Evolutionary conservation across 2,888 invertebrate genomes (phyloP).

Genomic region (Carcina quercana): DNA sequence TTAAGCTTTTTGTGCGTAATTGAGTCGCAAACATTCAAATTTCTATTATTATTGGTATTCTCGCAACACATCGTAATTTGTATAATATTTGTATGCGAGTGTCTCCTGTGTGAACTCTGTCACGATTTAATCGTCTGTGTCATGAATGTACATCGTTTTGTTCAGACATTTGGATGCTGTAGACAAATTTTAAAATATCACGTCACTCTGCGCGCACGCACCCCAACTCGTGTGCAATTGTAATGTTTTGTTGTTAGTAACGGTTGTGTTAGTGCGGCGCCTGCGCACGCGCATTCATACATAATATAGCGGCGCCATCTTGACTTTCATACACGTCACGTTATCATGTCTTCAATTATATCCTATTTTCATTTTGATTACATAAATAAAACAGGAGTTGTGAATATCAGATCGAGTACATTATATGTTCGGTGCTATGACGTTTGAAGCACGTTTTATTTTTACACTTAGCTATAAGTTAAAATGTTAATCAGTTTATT

Average conservation of each 20-base stretch:
- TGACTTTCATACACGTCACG: conserved; percentile 7
- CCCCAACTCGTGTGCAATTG: conserved; percentile 56
- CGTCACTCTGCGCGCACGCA: conserved; percentile 20
- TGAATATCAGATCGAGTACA: conserved; percentile 49
- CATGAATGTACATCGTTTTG: no score
- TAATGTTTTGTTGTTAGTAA: conserved; percentile 47
- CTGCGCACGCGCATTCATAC: conserved; percentile 31
- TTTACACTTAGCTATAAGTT: conserved; percentile 39
- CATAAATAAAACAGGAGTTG: conserved; percentile 43
- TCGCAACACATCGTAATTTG: no score
- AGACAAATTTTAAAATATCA: no score
- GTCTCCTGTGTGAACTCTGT: no score
- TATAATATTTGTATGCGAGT: no score
- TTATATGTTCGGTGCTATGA: conserved; percentile 56
- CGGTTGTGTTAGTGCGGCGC: conserved; percentile 58
- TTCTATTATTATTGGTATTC: no score
- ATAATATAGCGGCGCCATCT: not conserved
- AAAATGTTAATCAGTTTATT: conserved; percentile 20
- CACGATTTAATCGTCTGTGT: no score
- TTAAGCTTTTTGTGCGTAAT: no score
- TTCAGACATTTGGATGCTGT: no score
- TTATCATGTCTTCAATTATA: conserved; percentile 14
- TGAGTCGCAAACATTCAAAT: no score
- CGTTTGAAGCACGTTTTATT: conserved; percentile 51
- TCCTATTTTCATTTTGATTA: no score